Evolutionary conservation across 1,140 invertebrate species (phyloP).

Genomic region (Spodoptera litura): DNA sequence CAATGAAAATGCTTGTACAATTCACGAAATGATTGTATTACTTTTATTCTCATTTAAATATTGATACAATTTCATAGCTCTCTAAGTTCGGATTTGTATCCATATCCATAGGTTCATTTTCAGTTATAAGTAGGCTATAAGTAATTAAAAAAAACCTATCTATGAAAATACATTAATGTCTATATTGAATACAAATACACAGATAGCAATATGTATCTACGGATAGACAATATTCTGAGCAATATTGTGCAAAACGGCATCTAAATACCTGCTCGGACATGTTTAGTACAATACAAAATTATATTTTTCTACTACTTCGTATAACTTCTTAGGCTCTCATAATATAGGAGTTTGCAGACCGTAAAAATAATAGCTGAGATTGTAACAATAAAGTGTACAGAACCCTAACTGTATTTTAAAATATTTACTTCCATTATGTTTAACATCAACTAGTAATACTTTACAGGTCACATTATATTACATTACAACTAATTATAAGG

Average conservation of each 20-base stretch:
- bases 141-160: constrained; percentile 63
- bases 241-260: constrained; percentile 59
- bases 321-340: constrained; percentile 1
- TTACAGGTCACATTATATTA: constrained; percentile 57
- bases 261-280: constrained; percentile 59
- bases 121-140: constrained; percentile 53
- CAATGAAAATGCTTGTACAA: constrained; percentile 36
- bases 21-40: constrained; percentile 46
- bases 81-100: constrained; percentile 56
- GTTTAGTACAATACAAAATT: constrained; percentile 29
- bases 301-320: constrained; percentile 10
- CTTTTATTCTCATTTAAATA: constrained; percentile 41
- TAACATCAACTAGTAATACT: constrained; percentile 73
- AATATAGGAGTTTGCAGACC: constrained; percentile 21
- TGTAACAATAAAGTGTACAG: constrained; percentile 16
- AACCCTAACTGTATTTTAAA: constrained; percentile 40
- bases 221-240: constrained; percentile 66
- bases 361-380: constrained; percentile 20
- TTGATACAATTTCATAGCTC: constrained; percentile 55
- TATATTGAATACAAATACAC: constrained; percentile 77
- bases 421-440: constrained; percentile 40
- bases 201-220: constrained; percentile 57
- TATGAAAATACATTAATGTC: constrained; percentile 65
- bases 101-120: constrained; percentile 60
- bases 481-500: constrained; percentile 61